Percentiles rank a stretch among this genome's conserved stretches.
phyloP scores from a whole-genome alignment of 2,797 vertebrate genomes.

The Gymnopithys bicolor region DNA sequence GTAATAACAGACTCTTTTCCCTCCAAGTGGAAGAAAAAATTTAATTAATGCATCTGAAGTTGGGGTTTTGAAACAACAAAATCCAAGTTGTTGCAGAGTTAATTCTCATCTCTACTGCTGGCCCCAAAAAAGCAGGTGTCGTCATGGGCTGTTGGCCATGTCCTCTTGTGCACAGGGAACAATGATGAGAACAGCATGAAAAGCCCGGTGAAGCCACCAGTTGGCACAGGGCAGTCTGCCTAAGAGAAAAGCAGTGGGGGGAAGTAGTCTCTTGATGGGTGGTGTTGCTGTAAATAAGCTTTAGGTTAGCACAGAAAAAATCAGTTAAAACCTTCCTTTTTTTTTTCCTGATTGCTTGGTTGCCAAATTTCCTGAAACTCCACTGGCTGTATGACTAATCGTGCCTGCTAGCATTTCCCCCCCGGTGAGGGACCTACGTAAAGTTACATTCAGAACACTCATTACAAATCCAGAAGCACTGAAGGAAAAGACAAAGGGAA shows the following conservation, averaged over 20 bases:
- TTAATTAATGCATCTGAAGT: neutral
- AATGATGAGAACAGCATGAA: constrained; percentile 5
- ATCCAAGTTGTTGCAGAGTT: neutral
- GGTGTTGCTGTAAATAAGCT: neutral
- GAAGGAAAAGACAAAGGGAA: neutral
- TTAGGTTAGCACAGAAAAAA: constrained; percentile 5
- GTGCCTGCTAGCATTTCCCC: neutral
- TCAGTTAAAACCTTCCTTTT: neutral
- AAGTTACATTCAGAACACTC: neutral
- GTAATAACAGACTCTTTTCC: neutral
- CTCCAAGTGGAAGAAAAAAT: neutral
- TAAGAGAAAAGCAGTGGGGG: neutral
- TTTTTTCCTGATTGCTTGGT: neutral
- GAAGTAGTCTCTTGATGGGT: neutral
- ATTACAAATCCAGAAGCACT: neutral
- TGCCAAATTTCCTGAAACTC: constrained; percentile 8
- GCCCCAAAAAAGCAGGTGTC: neutral
- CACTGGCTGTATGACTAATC: neutral
- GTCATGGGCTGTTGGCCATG: neutral
- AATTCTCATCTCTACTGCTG: neutral
- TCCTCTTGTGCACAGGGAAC: neutral
- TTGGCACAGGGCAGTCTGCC: neutral
- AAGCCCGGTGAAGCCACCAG: constrained; percentile 3
- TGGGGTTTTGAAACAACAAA: neutral
- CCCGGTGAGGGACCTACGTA: neutral